Conservation (phyloP, 2,113 vertebrate genomes). For the Cranoglanis bouderius region DNA sequence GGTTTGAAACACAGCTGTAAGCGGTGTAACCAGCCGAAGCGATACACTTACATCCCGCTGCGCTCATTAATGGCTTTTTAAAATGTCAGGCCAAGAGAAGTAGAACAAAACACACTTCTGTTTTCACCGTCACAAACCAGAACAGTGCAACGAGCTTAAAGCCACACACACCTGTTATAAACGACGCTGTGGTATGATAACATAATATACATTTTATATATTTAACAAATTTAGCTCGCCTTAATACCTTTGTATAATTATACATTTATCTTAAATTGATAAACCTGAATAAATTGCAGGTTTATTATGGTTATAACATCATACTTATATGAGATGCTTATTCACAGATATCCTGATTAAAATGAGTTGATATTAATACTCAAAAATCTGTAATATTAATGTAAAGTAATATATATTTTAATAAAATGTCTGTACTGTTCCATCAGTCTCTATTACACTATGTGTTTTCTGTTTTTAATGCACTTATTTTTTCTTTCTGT, state of each 20-base stretch:
- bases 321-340: not conserved
- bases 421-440: not conserved
- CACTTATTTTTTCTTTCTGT: not conserved
- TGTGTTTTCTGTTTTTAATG: not conserved
- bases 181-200: not conserved
- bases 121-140: not conserved
- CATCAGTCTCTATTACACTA: not conserved
- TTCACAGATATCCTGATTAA: not conserved
- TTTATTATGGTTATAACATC: too few relatives aligned
- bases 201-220: not conserved
- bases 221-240: not conserved
- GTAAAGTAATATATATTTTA: not conserved
- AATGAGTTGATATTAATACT: not conserved
- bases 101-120: slow-evolving; percentile 6
- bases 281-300: not conserved
- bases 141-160: not conserved
- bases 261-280: not conserved
- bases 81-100: slow-evolving; percentile 45
- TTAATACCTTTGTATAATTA: not conserved
- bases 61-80: slow-evolving; percentile 29
- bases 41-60: slow-evolving; percentile 1
- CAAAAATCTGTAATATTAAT: not conserved
- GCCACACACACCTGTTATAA: not conserved
- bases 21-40: not conserved
- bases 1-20: not conserved